These are phyloP conservation scores for Octopus bimaculoides DNA, from an alignment of 1,140 invertebrate genomes.

Conservation along the genomic window DNA sequence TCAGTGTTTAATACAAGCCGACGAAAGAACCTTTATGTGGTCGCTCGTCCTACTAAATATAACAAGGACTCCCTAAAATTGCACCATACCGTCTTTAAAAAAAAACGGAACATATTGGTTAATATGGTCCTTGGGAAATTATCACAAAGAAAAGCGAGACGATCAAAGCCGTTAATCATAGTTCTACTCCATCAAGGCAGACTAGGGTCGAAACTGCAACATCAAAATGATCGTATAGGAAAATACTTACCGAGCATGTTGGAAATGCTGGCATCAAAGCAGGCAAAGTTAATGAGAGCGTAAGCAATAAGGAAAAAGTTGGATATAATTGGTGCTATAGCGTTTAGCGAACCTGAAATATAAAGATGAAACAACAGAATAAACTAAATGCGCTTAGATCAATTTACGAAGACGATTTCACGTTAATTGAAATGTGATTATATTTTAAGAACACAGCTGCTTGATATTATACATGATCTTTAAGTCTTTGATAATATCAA, in stretches of 20 bases:
- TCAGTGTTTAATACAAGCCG: no score
- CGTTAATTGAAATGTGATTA: no score
- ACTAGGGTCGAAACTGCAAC: background rate
- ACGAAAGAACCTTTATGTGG: no score
- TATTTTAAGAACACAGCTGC: no score
- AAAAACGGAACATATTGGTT: no score
- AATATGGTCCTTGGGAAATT: background rate
- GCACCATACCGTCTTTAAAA: no score
- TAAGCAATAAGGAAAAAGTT: conserved; percentile 96
- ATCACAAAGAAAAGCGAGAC: background rate
- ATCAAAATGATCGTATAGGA: background rate
- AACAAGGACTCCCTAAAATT: no score
- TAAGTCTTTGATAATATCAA: no score
- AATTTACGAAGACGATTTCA: no score
- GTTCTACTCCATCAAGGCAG: background rate
- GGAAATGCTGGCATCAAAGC: conserved; percentile 85
- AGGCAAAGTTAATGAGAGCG: conserved; percentile 94
- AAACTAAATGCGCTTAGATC: background rate
- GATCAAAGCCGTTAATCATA: background rate
- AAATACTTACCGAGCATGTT: conserved; percentile 62
- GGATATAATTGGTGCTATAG: conserved; percentile 90
- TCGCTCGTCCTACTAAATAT: no score
- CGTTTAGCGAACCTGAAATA: conserved; percentile 73
- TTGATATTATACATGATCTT: no score
- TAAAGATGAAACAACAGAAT: conserved; percentile 13